A percentile compares a stretch with the other conserved stretches of the same genome.
These are phyloP conservation scores for Oikopleura dioica DNA, from an alignment of 23 tunicate species.

Conservation along the genomic window DNA sequence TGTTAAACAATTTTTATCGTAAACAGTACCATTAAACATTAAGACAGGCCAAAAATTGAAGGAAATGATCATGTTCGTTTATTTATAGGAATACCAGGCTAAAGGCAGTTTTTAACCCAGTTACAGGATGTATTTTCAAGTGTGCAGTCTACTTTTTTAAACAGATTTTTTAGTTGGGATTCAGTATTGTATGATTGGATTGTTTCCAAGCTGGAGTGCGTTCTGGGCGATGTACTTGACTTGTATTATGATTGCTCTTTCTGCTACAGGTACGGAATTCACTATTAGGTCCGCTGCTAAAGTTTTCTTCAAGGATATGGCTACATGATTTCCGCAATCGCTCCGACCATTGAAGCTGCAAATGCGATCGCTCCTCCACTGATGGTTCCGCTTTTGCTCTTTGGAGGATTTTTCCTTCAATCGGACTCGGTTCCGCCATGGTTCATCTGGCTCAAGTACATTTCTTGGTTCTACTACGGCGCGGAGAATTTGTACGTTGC, in stretches of 20 bases:
- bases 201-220: neutral
- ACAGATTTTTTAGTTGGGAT: slow-evolving; percentile 12
- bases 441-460: slow-evolving; percentile 44
- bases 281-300: too few species aligned
- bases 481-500: slow-evolving; percentile 38
- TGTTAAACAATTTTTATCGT: too few species aligned
- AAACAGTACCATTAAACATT: too few species aligned
- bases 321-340: slow-evolving; percentile 40
- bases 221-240: neutral
- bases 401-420: slow-evolving; percentile 46
- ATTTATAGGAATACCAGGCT: too few species aligned
- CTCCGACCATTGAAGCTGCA: slow-evolving; percentile 32
- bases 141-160: too few species aligned
- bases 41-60: too few species aligned
- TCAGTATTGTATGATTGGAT: slow-evolving; percentile 9
- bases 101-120: too few species aligned
- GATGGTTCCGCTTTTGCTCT: slow-evolving; percentile 43
- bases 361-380: slow-evolving; percentile 43
- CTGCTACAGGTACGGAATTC: too few species aligned
- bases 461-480: slow-evolving; percentile 45
- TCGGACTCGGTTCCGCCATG: slow-evolving; percentile 33
- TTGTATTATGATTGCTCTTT: neutral
- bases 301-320: too few species aligned
- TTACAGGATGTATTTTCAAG: too few species aligned
- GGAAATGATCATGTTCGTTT: too few species aligned